Evolutionary conservation across 2,888 invertebrate genomes (phyloP), one percentile per base, ranked within the genome.

Genomic region (Agonum fuliginosum): DNA sequence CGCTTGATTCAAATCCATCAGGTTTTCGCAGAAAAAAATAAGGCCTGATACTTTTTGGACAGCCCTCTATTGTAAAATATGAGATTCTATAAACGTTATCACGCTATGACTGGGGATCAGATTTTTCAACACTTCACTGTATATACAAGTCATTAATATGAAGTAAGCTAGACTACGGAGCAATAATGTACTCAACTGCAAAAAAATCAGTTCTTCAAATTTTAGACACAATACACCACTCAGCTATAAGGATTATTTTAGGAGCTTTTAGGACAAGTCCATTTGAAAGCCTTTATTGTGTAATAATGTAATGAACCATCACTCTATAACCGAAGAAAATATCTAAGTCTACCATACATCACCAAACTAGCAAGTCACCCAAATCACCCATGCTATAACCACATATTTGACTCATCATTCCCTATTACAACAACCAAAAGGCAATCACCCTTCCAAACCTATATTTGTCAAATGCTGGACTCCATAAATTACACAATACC

Each of bases 401-500:
- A 58, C 4, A 30, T 46, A 3, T 46, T 46, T n/a, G 46, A 46
- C 10, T n/a, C 46, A 12, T 4, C n/a, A 14, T 6, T 14, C 3
- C 46, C 46, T 5, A 8, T 30, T 5, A 30, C 30, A 30, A 8
- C 30, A 5, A 30, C 8, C 3, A 30, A 30, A 30, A 30, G 4
- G 3, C 4, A 30, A 30, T 5, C 4, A 5, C 30, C 30, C 8
- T 30, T 30, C 30, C 30, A 30, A 8, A 30, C 4, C 3, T 8
- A 30, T 30, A 30, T 30, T 30, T 5, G 4, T 5, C 30, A 30
- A 8, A 30, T 30, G 30, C 3, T 3, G 4, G 8, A 46, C 46
- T 46, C 46, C 3, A 46, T 46, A 6, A 46, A 46, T n/a, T 12
- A n/a, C 46, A 46, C 46, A n/a, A 46, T 46, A 46, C 46, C 46